These are phyloP conservation scores for Gobio gobio DNA, from an alignment of 2,113 vertebrate species.

Conservation along the genomic window DNA sequence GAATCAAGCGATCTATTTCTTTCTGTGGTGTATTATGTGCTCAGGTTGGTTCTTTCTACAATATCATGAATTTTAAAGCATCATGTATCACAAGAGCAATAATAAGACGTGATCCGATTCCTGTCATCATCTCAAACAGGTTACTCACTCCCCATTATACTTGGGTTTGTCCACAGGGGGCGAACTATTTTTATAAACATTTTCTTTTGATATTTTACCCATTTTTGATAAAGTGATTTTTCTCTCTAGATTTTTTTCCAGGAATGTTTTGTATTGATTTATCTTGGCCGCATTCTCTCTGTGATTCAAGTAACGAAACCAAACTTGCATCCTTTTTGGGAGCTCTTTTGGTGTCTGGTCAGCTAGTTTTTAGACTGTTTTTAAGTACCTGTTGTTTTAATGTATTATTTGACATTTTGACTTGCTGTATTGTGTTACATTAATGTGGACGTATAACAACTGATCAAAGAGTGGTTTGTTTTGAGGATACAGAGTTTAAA, in stretches of 20 bases:
- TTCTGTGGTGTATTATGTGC: slow-evolving; percentile 40
- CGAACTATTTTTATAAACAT: slow-evolving; percentile 77
- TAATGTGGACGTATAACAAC: slow-evolving; percentile 72
- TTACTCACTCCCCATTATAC: slow-evolving; percentile 62
- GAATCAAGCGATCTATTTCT: slow-evolving; percentile 23
- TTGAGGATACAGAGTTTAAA: slow-evolving; percentile 58
- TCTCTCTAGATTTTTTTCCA: slow-evolving; percentile 62
- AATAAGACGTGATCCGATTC: slow-evolving; percentile 54
- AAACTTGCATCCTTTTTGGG: slow-evolving; percentile 69
- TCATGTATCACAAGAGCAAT: slow-evolving; percentile 61
- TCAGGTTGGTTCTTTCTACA: slow-evolving; percentile 42
- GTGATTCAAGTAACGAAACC: slow-evolving; percentile 70
- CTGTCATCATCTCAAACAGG: slow-evolving; percentile 34
- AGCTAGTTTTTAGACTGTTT: slow-evolving; percentile 65
- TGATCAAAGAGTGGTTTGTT: slow-evolving; percentile 60
- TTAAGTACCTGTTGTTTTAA: slow-evolving; percentile 48
- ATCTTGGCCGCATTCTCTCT: slow-evolving; percentile 60
- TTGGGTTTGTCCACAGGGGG: slow-evolving; percentile 62
- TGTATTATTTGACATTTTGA: slow-evolving; percentile 59
- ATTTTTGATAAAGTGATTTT: slow-evolving; percentile 73
- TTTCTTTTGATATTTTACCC: slow-evolving; percentile 77
- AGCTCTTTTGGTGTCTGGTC: slow-evolving; percentile 66
- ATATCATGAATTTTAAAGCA: slow-evolving; percentile 38
- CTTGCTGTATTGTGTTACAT: slow-evolving; percentile 64
- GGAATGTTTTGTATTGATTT: slow-evolving; percentile 69